Conservation (phyloP, 2,113 vertebrate species). For the Piaya cayana region DNA sequence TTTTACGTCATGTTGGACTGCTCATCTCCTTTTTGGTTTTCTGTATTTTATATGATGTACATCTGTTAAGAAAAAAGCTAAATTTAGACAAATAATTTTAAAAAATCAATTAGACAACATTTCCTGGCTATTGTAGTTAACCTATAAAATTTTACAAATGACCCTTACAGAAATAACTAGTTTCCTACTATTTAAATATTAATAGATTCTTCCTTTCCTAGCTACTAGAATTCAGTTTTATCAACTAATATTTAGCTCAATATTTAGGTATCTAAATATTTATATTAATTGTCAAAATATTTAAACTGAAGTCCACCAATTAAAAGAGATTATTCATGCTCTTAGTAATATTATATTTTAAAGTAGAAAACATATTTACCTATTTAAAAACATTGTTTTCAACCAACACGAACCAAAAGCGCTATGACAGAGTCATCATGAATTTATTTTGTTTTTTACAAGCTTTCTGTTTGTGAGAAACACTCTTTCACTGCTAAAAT, state of each 20-base stretch:
- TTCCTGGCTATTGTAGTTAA: not conserved
- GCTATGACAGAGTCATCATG: not conserved
- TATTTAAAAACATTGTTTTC: not conserved
- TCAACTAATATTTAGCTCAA: not conserved
- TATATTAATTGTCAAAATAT: slow-evolving; percentile 12
- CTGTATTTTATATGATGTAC: not conserved
- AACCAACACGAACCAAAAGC: not conserved
- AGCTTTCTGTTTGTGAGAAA: not conserved
- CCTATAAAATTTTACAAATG: not conserved
- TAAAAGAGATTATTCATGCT: not conserved
- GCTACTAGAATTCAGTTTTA: not conserved
- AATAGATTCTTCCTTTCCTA: not conserved
- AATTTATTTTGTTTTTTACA: not conserved
- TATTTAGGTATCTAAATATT: not conserved
- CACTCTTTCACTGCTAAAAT: too few species aligned
- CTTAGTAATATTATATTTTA: not conserved
- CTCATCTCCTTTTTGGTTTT: not conserved
- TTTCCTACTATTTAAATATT: not conserved
- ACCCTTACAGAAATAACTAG: not conserved
- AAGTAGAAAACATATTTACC: not conserved
- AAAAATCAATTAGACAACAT: not conserved
- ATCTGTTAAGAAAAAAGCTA: not conserved
- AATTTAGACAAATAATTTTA: not conserved
- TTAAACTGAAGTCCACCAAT: not conserved
- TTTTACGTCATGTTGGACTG: not conserved